Percentiles rank a stretch among this genome's conserved stretches.
phyloP scores from a whole-genome alignment of 2,113 vertebrate species.

The Suricata suricatta region DNA sequence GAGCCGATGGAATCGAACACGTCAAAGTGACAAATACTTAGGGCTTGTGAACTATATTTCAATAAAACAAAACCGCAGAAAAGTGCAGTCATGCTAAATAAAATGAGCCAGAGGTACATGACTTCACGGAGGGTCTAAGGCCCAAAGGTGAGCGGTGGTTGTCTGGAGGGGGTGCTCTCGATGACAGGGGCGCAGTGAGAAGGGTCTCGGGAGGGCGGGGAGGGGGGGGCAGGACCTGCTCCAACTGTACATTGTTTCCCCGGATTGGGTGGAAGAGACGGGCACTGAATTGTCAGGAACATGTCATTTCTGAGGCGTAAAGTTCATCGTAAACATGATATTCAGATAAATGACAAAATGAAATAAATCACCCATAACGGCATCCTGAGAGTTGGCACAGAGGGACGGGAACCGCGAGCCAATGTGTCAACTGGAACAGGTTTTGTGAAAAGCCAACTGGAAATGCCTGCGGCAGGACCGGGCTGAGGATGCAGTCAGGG shows the following conservation, averaged over 20 bases:
- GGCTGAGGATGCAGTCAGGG: background rate
- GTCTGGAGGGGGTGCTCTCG: background rate
- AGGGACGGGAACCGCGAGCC: accelerated
- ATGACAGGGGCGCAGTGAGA: background rate
- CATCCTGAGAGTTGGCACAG: background rate
- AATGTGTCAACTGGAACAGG: background rate
- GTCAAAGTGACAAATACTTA: background rate
- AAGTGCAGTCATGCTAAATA: background rate
- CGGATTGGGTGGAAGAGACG: background rate
- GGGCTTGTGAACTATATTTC: background rate
- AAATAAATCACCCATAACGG: background rate
- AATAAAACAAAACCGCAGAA: background rate
- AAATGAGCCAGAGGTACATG: background rate
- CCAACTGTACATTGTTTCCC: background rate
- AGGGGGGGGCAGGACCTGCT: background rate
- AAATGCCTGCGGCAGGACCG: background rate
- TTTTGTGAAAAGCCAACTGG: background rate
- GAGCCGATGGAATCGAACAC: background rate
- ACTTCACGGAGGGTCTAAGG: background rate
- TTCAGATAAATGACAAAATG: background rate
- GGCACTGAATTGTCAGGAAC: background rate
- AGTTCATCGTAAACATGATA: background rate
- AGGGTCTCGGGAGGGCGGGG: background rate
- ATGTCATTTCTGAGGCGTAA: background rate
- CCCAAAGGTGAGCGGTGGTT: background rate